phyloP scores from a whole-genome alignment of 1,140 invertebrate species.

The Choristoneura fumiferana region DNA sequence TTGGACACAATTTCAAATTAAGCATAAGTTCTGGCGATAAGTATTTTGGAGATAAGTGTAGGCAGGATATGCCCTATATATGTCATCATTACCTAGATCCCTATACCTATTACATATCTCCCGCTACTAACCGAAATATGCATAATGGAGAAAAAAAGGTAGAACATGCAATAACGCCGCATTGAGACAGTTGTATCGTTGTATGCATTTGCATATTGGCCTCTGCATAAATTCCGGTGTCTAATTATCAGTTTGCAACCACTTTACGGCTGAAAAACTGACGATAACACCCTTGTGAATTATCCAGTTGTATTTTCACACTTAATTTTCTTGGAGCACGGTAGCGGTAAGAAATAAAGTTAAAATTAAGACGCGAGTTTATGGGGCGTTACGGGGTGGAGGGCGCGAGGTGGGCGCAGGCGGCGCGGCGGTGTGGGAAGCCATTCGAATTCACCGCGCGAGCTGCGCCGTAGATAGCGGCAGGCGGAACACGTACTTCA shows the following conservation, averaged over 20 bases:
- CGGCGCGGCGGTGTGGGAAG: conserved; percentile 51
- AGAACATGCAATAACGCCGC: too few relatives aligned
- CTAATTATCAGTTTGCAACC: neutral
- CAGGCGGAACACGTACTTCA: conserved; percentile 76
- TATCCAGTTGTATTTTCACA: conserved; percentile 68
- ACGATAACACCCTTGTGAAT: conserved; percentile 55
- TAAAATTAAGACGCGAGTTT: conserved; percentile 78
- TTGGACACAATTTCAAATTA: too few relatives aligned
- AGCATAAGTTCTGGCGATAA: too few relatives aligned
- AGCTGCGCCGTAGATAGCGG: conserved; percentile 73
- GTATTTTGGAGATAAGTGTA: too few relatives aligned
- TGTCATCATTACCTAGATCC: too few relatives aligned
- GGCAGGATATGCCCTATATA: too few relatives aligned
- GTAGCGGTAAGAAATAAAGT: conserved; percentile 76
- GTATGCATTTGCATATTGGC: too few relatives aligned
- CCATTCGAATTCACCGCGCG: conserved; percentile 75
- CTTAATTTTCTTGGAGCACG: conserved; percentile 74
- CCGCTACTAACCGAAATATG: too few relatives aligned
- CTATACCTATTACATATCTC: too few relatives aligned
- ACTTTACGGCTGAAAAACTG: conserved; percentile 30
- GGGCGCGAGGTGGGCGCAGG: conserved; percentile 43
- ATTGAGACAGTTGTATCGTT: too few relatives aligned
- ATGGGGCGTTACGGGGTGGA: conserved; percentile 70
- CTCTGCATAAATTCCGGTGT: too few relatives aligned
- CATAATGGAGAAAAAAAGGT: too few relatives aligned